Conservation (phyloP, 2,113 vertebrate species). For the Passer montanus region DNA sequence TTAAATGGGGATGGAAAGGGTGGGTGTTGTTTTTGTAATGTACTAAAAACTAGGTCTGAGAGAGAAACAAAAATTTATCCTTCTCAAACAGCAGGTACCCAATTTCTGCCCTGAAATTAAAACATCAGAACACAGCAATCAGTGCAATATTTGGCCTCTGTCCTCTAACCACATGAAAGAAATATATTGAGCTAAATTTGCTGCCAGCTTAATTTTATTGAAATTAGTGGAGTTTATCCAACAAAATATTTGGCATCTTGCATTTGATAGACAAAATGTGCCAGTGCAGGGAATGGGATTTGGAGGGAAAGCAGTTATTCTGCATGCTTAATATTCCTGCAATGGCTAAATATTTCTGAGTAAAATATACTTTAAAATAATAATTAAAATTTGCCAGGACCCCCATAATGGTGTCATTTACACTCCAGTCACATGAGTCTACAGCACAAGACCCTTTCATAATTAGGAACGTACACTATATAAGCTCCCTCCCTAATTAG, state of each 20-base stretch:
- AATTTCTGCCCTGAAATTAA: slow-evolving; percentile 45
- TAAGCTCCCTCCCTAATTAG: slow-evolving; percentile 94
- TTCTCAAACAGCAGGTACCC: background rate
- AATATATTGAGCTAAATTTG: slow-evolving; percentile 39
- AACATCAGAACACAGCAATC: slow-evolving; percentile 36
- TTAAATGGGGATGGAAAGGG: background rate
- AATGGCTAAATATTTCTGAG: slow-evolving; percentile 67
- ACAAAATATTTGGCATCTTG: slow-evolving; percentile 38
- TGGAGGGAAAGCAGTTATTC: slow-evolving; percentile 12
- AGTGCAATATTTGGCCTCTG: slow-evolving; percentile 24
- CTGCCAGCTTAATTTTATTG: slow-evolving; percentile 55
- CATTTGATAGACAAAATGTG: slow-evolving; percentile 28
- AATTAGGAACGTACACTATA: slow-evolving; percentile 92
- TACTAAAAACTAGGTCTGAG: background rate
- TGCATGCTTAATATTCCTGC: background rate
- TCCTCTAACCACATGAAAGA: slow-evolving; percentile 46
- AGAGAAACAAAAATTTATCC: slow-evolving; percentile 20
- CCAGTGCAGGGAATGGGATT: background rate
- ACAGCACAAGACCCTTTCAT: slow-evolving; percentile 85
- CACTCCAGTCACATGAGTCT: slow-evolving; percentile 90
- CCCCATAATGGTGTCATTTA: slow-evolving; percentile 90
- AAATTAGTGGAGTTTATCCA: slow-evolving; percentile 62
- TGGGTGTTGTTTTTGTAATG: background rate
- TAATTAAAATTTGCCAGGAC: slow-evolving; percentile 71
- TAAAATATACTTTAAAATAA: slow-evolving; percentile 70